A percentile compares a stretch with the other conserved stretches of the same genome.
These are phyloP conservation scores for Ceraclea dissimilis DNA, from an alignment of 2,888 invertebrate species.

Conservation along the genomic window DNA sequence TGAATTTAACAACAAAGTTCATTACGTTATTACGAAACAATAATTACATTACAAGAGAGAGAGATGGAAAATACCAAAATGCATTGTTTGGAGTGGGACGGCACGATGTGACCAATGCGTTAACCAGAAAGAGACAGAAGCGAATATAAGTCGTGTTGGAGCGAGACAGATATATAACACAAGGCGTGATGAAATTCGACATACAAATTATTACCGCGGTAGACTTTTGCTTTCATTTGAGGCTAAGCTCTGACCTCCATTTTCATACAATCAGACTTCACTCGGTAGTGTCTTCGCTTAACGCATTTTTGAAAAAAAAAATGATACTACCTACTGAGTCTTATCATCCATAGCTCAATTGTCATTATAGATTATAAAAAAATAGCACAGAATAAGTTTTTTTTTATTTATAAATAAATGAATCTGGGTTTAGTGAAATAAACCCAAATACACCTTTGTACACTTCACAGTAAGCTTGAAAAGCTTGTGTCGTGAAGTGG, in stretches of 20 bases:
- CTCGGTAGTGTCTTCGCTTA: background rate
- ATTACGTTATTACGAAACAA: background rate
- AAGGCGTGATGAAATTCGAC: conserved; percentile 19
- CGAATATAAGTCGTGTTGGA: background rate
- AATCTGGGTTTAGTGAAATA: too few species aligned
- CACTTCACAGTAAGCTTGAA: too few species aligned
- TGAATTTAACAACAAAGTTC: too few species aligned
- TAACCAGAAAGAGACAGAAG: background rate
- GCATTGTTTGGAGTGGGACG: too few species aligned
- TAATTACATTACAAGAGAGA: background rate
- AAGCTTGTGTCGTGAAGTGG: too few species aligned
- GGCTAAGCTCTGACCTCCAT: conserved; percentile 23
- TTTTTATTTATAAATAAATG: too few species aligned
- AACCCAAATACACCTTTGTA: too few species aligned
- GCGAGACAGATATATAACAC: conserved; percentile 5
- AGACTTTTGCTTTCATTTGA: conserved; percentile 25
- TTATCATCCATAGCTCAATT: too few species aligned
- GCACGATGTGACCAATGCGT: too few species aligned
- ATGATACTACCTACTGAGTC: background rate
- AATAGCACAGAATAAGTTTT: too few species aligned
- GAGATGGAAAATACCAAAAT: too few species aligned
- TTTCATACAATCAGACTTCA: background rate
- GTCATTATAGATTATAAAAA: too few species aligned
- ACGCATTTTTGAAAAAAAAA: background rate
- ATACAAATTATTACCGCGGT: conserved; percentile 12